Base-by-base conservation (phyloP, 2,113 vertebrate species). In the Leucosticte australis region DNA sequence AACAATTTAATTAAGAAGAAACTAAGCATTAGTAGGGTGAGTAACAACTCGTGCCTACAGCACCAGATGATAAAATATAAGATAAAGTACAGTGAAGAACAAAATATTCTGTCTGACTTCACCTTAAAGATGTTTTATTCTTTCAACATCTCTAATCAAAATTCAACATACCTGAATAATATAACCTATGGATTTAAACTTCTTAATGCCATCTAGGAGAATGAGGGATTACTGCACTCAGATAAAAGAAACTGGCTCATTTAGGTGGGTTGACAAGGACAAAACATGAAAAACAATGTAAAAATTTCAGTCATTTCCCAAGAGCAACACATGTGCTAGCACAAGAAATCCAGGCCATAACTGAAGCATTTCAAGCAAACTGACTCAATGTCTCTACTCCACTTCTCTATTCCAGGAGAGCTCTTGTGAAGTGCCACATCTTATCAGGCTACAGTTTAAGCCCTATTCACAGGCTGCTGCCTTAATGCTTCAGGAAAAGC, bases 1-100 rank as follows among this genome's bases (percentile, higher is more conserved):
- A 88, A 65, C 42, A 63, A 89, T 63, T 96, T 83, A 88, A 90
- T 83, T 86, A 92, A 47, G 21, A 83, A 71, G 39, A 74, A 86
- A 63, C 39, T 77, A 64, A 75, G 31, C 28, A 57, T 65, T 83
- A 76, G 49, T 46, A 87, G 47, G 19, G 18, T 50, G 46, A 95
- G 31, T 62, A 88, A 86, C 52, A 81, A 59, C 11, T 65, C 3
- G 0, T 86, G 68, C 63, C 71, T 63, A 81, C 26, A 83, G n/a
- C 21, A 92, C 9, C 35, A 56, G 23, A 57, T 59, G 63, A 93
- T 86, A 88, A 92, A 85, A 78, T 0, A 0, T 6, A 64, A 88
- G 79, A 86, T 77, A 80, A 90, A 73, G 42, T 83, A 74, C 46
- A 55, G 33, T 13, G 16, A 86, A 79, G 9, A 90, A 75, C 24